Percentiles rank a stretch among this genome's conserved stretches.
Conservation (phyloP, 2,888 invertebrate species). For the Sinotaia quadrata region DNA sequence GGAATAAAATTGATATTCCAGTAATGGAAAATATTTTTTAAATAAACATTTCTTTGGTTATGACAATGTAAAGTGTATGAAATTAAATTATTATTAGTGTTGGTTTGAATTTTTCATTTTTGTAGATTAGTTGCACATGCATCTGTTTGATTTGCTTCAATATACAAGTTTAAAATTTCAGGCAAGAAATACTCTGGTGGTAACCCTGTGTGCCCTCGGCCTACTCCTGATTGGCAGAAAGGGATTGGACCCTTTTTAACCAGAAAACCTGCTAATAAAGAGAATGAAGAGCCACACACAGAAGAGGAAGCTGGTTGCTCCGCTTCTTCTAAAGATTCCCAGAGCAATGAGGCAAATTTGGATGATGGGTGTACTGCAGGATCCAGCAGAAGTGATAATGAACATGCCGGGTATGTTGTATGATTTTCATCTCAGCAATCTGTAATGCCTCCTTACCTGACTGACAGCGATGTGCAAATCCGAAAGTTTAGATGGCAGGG, state of each 20-base stretch:
- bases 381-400: not conserved
- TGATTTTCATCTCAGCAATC: too few relatives aligned
- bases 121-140: too few relatives aligned
- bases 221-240: constrained; percentile 68
- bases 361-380: not conserved
- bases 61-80: too few relatives aligned
- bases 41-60: too few relatives aligned
- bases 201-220: constrained; percentile 59
- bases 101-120: too few relatives aligned
- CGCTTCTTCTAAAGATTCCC: not conserved
- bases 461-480: too few relatives aligned
- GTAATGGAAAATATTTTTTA: too few relatives aligned
- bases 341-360: not conserved
- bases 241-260: constrained; percentile 57
- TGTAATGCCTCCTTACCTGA: too few relatives aligned
- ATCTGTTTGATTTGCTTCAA: not conserved
- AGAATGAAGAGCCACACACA: not conserved
- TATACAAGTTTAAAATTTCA: constrained; percentile 21
- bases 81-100: too few relatives aligned
- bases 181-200: constrained; percentile 62
- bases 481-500: too few relatives aligned
- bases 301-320: constrained; percentile 6
- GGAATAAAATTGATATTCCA: too few relatives aligned
- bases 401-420: not conserved
- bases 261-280: constrained; percentile 12